Evolutionary conservation across 2,888 invertebrate genomes (phyloP).

Genomic region (Panorpa germanica): DNA sequence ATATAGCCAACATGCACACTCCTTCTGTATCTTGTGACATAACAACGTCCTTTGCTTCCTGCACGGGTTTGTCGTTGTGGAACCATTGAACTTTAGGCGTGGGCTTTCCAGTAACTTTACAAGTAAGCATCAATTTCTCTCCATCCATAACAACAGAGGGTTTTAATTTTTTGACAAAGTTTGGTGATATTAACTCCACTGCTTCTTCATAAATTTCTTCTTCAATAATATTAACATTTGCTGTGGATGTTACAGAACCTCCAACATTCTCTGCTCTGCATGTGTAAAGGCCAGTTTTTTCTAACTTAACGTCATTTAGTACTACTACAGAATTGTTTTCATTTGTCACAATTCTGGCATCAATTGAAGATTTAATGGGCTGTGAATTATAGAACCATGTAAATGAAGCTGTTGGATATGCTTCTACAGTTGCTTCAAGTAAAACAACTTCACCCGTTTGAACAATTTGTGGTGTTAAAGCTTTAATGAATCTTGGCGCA

Average conservation of each 20-base stretch:
- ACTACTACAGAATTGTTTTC: constrained; percentile 65
- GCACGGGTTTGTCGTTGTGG: constrained; percentile 47
- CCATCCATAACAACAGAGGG: constrained; percentile 77
- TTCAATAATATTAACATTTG: constrained; percentile 43
- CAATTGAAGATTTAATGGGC: constrained; percentile 48
- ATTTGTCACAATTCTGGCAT: constrained; percentile 47
- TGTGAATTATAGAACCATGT: constrained; percentile 68
- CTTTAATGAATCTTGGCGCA: constrained; percentile 55
- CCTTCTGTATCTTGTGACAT: constrained; percentile 61
- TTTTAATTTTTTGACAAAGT: constrained; percentile 52
- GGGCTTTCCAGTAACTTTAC: constrained; percentile 57
- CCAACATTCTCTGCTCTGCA: constrained; percentile 80
- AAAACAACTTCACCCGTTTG: constrained; percentile 58
- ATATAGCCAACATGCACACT: constrained; percentile 57
- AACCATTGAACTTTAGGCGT: constrained; percentile 67
- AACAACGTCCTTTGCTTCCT: constrained; percentile 58
- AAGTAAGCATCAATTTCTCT: constrained; percentile 56
- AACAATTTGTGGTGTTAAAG: constrained; percentile 48
- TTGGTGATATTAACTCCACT: constrained; percentile 47
- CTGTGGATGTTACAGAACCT: constrained; percentile 75
- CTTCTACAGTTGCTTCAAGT: constrained; percentile 56
- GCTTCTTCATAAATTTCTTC: constrained; percentile 29
- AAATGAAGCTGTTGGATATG: constrained; percentile 64
- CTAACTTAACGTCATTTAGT: constrained; percentile 48
- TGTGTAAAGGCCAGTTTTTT: constrained; percentile 58